A percentile compares a stretch with the other conserved stretches of the same genome.
These are phyloP conservation scores for Chrysolina oricalcia DNA, from an alignment of 2,888 invertebrate genomes.

Conservation along the genomic window DNA sequence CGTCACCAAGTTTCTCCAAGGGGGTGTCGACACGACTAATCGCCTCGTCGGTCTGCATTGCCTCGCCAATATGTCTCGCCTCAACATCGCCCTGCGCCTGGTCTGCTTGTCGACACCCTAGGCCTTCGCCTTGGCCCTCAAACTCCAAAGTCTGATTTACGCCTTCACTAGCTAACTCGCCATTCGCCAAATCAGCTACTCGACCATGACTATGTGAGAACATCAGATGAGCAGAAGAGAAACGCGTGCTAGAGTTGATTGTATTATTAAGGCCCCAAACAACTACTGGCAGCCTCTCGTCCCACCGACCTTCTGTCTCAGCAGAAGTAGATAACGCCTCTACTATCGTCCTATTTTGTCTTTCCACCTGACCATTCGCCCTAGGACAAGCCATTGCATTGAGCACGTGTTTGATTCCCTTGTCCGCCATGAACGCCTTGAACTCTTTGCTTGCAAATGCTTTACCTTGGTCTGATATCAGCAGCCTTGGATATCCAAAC, in stretches of 20 bases:
- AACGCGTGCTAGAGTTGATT: no score
- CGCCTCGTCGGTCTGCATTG: background rate
- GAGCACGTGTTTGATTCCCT: constrained; percentile 14
- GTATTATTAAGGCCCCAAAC: constrained; percentile 62
- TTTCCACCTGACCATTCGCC: constrained; percentile 26
- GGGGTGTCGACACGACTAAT: no score
- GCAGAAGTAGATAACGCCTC: constrained; percentile 32
- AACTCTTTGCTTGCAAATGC: constrained; percentile 38
- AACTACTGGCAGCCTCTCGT: constrained; percentile 54
- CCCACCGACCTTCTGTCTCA: constrained; percentile 54
- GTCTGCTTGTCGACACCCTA: background rate
- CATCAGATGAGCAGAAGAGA: constrained; percentile 29
- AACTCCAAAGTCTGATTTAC: background rate
- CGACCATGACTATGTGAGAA: constrained; percentile 31
- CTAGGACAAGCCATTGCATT: constrained; percentile 33
- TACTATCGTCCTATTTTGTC: constrained; percentile 3
- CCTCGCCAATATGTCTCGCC: no score
- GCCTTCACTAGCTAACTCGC: constrained; percentile 17
- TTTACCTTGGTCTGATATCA: constrained; percentile 31
- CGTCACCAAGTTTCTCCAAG: no score
- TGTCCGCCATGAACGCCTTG: constrained; percentile 23
- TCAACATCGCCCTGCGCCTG: no score
- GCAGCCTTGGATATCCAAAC: constrained; percentile 39
- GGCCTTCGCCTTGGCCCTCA: background rate
- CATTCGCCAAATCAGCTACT: constrained; percentile 13